A percentile compares a stretch with the other conserved stretches of the same genome.
These are phyloP conservation scores for Varecia variegata DNA, from an alignment of 2,797 vertebrate species.

Conservation along the genomic window DNA sequence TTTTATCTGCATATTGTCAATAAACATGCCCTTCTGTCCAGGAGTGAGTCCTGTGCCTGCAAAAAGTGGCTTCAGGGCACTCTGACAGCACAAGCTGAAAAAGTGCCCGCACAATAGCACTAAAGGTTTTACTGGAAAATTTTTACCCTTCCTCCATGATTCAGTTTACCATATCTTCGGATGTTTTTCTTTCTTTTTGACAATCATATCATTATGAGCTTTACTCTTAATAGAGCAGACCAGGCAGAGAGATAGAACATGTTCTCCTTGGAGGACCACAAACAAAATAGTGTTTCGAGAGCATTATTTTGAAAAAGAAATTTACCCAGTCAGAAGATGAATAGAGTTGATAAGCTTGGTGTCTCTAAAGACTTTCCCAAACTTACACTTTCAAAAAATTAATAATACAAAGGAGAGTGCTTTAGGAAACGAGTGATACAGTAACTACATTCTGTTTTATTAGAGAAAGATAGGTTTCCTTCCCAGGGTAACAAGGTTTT, in stretches of 20 bases:
- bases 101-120: rapidly evolving
- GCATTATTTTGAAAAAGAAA: slow-evolving; percentile 65
- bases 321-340: slow-evolving; percentile 68
- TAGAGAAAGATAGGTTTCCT: slow-evolving; percentile 54
- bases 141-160: not conserved
- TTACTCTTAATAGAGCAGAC: slow-evolving; percentile 34
- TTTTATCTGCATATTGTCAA: not conserved
- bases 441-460: slow-evolving; percentile 71
- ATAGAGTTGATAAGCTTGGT: slow-evolving; percentile 64
- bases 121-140: not conserved
- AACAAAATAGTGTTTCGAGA: slow-evolving; percentile 54
- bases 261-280: slow-evolving; percentile 44
- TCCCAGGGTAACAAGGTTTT: slow-evolving; percentile 57
- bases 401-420: slow-evolving; percentile 67
- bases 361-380: slow-evolving; percentile 63
- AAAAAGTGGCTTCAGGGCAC: not conserved
- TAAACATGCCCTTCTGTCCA: not conserved
- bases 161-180: not conserved
- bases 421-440: slow-evolving; percentile 54
- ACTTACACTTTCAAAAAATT: slow-evolving; percentile 68
- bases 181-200: slow-evolving; percentile 17
- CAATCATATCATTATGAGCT: not conserved
- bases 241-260: slow-evolving; percentile 24
- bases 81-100: not conserved
- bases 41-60: not conserved